Evolutionary conservation across 2,888 invertebrate species (phyloP).

Genomic region (Philonicus albiceps): DNA sequence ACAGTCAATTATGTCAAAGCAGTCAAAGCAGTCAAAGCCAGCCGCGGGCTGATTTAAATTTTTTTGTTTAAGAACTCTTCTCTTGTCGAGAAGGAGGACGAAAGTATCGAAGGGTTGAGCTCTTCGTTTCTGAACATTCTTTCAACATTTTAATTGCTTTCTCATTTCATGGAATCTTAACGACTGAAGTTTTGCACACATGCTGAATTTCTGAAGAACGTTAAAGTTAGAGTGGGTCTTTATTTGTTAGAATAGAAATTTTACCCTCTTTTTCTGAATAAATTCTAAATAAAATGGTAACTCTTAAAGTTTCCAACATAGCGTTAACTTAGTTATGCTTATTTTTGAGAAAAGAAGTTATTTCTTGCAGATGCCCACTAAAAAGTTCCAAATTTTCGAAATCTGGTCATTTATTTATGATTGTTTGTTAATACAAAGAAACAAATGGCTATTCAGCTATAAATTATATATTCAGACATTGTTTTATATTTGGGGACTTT

Average conservation of each 20-base stretch:
- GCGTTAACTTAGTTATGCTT: background rate
- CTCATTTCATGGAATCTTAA: background rate
- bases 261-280: background rate
- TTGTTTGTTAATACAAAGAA: no score
- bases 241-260: background rate
- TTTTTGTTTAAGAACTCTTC: background rate
- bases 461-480: no score
- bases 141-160: background rate
- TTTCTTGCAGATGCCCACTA: background rate
- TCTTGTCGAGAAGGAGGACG: background rate
- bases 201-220: background rate
- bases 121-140: background rate
- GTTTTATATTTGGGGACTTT: no score
- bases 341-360: no score
- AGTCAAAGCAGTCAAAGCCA: background rate
- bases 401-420: no score
- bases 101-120: background rate
- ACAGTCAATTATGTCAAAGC: background rate
- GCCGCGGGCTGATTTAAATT: background rate
- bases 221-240: background rate
- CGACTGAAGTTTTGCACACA: background rate
- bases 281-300: background rate
- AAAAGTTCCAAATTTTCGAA: background rate
- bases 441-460: no score
- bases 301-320: background rate